Evolutionary conservation across 2,797 vertebrate species (phyloP).

Genomic region (Sibirionetta formosa): DNA sequence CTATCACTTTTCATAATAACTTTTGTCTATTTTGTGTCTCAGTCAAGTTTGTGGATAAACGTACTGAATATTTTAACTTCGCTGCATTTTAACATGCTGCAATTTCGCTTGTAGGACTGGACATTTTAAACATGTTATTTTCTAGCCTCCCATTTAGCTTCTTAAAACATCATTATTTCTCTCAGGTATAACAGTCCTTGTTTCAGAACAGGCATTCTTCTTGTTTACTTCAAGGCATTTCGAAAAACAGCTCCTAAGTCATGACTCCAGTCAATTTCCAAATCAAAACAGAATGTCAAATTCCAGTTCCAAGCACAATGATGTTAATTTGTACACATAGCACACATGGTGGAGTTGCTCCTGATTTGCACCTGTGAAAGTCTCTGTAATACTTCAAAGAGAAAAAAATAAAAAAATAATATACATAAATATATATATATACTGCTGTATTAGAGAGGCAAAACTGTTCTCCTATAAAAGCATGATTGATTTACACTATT

Average conservation of each 20-base stretch:
- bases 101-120: background rate
- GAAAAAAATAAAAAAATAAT: background rate
- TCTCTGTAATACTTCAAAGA: background rate
- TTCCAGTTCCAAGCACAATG: background rate
- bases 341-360: background rate
- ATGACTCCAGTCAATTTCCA: background rate
- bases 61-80: slow-evolving; percentile 16
- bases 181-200: background rate
- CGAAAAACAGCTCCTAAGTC: slow-evolving; percentile 20
- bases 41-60: background rate
- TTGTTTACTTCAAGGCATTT: slow-evolving; percentile 18
- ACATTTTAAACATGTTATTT: background rate
- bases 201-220: slow-evolving; percentile 1
- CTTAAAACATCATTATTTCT: background rate
- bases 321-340: background rate
- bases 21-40: background rate
- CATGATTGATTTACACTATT: background rate
- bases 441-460: background rate
- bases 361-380: background rate
- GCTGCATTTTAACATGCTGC: background rate
- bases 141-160: background rate
- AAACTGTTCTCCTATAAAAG: background rate
- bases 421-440: no score
- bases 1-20: background rate
- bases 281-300: background rate